Evolutionary conservation across 2,797 vertebrate species (phyloP), one percentile per base, ranked within the genome.

Genomic region (Monodelphis domestica): DNA sequence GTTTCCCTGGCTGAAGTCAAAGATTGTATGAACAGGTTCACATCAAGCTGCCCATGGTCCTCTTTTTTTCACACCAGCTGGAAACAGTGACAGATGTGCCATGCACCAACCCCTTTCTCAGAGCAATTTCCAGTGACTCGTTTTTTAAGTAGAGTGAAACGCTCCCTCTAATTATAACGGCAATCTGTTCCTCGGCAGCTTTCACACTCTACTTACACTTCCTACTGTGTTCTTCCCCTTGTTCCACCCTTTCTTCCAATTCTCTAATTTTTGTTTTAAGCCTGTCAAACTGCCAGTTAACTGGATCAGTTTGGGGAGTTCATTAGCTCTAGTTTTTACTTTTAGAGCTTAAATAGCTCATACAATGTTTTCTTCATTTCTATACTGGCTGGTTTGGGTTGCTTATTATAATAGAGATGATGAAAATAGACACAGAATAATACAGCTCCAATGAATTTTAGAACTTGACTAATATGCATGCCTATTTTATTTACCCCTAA

Each of bases 101-200:
- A 95, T 56, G 0, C 0, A 28, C 87, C 15, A 87, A 21, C 11
- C 0, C 63, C 88, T 45, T 94, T 95, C 95, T 96, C 33, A 52
- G 90, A 96, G 14, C 91, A 57, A 87, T 96, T 97, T 52, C 50
- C 56, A 89, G 38, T 91, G 57, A 53, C 93, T 95, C 38, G 0
- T 91, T 96, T 97, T 93, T 92, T 97, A 97, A 96, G 21, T 95
- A 93, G 2, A 90, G 90, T 96, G 63, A 97, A 97, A 94, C 33
- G 5, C 33, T 97, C 70, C 91, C 91, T 84, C 26, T 94, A 78
- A 97, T 97, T 97, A 94, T 95, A 89, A 26, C 54, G 38, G 84
- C 88, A 96, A 90, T 96, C 91, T 95, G 78, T 33, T 95, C 94
- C 38, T 1, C 94, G 53, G 87, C 92, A 90, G n/a, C 94, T 91